Conservation (phyloP, 2,888 invertebrate genomes). For the Spilarctia lutea region DNA sequence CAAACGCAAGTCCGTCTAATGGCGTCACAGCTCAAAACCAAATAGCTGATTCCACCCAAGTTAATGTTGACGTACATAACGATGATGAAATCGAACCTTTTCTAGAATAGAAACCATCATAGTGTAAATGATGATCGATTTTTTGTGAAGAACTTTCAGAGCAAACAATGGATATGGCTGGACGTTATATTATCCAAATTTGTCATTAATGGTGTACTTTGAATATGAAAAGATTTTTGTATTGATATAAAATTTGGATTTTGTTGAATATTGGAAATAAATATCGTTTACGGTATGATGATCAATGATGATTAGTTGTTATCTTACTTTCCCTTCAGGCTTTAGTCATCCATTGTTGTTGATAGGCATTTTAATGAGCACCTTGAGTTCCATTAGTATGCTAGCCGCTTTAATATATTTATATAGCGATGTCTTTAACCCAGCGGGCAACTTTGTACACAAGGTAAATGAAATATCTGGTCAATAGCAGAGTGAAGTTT, state of each 20-base stretch:
- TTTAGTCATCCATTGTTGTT: too few relatives aligned
- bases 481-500: too few relatives aligned
- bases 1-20: conserved; percentile 64
- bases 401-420: too few relatives aligned
- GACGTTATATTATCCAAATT: neutral
- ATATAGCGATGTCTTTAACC: too few relatives aligned
- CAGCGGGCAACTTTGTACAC: too few relatives aligned
- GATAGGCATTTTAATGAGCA: too few relatives aligned
- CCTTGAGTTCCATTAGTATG: too few relatives aligned
- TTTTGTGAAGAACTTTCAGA: neutral
- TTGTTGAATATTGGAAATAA: neutral
- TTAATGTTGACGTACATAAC: conserved; percentile 62
- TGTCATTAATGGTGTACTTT: neutral
- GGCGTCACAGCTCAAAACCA: conserved; percentile 66
- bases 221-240: neutral
- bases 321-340: too few relatives aligned
- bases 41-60: conserved; percentile 74
- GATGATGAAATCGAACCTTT: conserved; percentile 78
- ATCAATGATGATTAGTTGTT: neutral
- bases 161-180: neutral
- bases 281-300: neutral
- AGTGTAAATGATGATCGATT: conserved; percentile 4
- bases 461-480: too few relatives aligned
- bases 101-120: conserved; percentile 66
- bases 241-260: neutral